These are phyloP conservation scores for Heterodera filipjevi DNA, from an alignment of 2,888 invertebrate species.

Conservation along the genomic window DNA sequence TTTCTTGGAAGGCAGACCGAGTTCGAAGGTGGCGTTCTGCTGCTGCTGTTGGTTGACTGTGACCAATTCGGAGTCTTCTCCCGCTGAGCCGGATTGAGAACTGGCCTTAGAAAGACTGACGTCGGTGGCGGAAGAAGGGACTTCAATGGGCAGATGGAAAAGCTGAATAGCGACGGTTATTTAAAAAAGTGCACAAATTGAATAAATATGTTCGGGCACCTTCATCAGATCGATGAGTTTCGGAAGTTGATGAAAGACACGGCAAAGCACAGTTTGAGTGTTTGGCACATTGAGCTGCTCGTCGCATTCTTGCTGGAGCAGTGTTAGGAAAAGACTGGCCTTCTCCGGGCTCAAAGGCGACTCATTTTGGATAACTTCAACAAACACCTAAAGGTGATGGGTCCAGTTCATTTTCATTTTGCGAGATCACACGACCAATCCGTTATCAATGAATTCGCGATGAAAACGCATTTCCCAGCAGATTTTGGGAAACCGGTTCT, in stretches of 20 bases:
- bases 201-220: constrained; percentile 1
- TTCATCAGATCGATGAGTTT: constrained; percentile 33
- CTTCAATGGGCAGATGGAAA: constrained; percentile 28
- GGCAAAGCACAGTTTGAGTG: constrained; percentile 35
- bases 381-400: constrained; percentile 20
- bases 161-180: constrained; percentile 5
- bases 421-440: constrained; percentile 25
- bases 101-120: constrained; percentile 22
- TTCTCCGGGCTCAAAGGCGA: constrained; percentile 37
- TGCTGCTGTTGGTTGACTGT: neutral
- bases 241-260: constrained; percentile 39
- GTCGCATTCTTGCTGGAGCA: constrained; percentile 38
- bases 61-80: constrained; percentile 10
- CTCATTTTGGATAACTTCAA: constrained; percentile 35
- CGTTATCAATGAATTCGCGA: constrained; percentile 41
- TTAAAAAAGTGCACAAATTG: neutral
- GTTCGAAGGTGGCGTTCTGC: neutral
- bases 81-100: constrained; percentile 20
- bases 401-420: neutral
- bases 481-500: constrained; percentile 26
- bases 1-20: neutral
- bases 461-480: constrained; percentile 41
- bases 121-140: constrained; percentile 17
- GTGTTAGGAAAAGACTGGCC: constrained; percentile 36
- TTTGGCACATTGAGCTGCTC: constrained; percentile 30